Conservation (phyloP, 2,797 vertebrate species). For the Sebastes nivosus region DNA sequence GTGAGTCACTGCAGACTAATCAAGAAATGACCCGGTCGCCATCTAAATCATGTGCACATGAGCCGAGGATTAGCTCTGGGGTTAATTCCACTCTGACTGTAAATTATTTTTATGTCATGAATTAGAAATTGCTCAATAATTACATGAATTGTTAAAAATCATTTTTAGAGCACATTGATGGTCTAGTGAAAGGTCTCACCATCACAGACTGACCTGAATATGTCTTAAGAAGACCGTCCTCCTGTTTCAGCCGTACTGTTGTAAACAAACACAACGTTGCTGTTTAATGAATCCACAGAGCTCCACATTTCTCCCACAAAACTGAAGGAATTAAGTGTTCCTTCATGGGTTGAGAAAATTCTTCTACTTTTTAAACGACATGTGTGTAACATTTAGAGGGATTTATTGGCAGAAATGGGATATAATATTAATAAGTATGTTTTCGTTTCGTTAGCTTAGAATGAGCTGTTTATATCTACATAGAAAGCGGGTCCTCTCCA, state of each 20-base stretch:
- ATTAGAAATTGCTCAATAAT: constrained; percentile 27
- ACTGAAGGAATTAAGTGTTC: not conserved
- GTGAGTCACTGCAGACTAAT: constrained; percentile 45
- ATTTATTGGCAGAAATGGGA: too few species aligned
- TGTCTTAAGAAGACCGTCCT: not conserved
- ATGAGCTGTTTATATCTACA: too few species aligned
- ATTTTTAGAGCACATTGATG: not conserved
- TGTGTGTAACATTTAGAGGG: accelerated
- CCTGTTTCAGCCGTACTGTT: not conserved
- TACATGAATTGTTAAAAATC: not conserved
- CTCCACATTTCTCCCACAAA: not conserved
- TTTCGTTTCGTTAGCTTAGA: too few species aligned
- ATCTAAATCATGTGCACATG: constrained; percentile 47
- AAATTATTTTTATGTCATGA: constrained; percentile 28
- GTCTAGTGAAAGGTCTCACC: not conserved
- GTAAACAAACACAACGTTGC: not conserved
- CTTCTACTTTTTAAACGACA: not conserved
- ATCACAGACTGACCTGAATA: not conserved
- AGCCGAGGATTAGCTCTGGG: constrained; percentile 24
- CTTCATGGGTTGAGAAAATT: not conserved
- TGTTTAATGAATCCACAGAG: not conserved
- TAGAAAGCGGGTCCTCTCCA: too few species aligned
- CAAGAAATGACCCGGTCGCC: constrained; percentile 51
- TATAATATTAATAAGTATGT: too few species aligned
- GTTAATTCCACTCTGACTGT: constrained; percentile 37